Base-by-base conservation (phyloP, 2,888 invertebrate species). In the Rhogogaster chlorosoma region DNA sequence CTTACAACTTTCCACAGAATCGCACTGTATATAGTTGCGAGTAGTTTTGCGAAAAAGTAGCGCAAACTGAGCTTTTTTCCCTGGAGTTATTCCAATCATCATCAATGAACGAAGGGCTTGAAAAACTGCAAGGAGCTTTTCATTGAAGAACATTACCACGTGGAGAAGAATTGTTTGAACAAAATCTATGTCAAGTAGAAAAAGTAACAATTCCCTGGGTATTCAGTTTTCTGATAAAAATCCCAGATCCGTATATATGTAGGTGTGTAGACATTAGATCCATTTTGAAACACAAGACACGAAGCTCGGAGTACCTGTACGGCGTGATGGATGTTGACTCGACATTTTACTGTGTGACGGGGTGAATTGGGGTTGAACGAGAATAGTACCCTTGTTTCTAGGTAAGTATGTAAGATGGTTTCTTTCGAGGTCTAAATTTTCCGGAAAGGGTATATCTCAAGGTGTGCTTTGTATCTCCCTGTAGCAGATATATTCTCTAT, bases 311-410 rank as follows among this genome's bases (percentile, higher is more conserved):
- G 77, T 53, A 77, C 77, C 77, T 53, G 15, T 18, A 32, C 53
- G 53, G 32, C 45, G 77, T 77, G 75, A 75, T 75, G 18, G 53
- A 77, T 77, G 53, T 49, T 77, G 45, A 29, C 77, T 53, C 53
- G 18, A 77, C n/a, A 38, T 77, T 77, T 45, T 38, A 53, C 77
- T 53, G n/a, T 49, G 53, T 29, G 53, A 77, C 32, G 77, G n/a
- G 77, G 77, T 77, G 53, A 77, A 77, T 77, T 32, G 49, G 77
- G 32, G 77, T 53, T 77, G 77, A 53, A 53, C 15, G 49, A 49
- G 15, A 7, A 12, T 22, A 32, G 12, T 70, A 36, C 22, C 71
- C 26, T 26, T 38, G 26, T 77, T 77, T 38, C 49, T 45, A 29
- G 9, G 73, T 73, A 5, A 38, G 38, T 26, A 5, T 42, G 18